These are phyloP conservation scores for Pollenia amentaria DNA, from an alignment of 2,888 invertebrate species.

Conservation along the genomic window DNA sequence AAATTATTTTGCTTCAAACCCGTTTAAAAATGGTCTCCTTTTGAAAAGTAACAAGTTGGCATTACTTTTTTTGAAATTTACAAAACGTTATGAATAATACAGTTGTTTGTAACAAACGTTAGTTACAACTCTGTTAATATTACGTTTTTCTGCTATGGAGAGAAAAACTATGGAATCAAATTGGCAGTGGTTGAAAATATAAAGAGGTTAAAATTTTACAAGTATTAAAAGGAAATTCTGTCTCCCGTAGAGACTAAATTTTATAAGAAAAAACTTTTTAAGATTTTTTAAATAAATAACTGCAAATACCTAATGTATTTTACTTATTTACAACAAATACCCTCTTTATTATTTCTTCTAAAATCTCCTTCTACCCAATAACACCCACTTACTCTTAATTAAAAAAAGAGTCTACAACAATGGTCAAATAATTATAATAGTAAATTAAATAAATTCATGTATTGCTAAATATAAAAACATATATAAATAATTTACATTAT, in stretches of 20 bases:
- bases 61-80: background rate
- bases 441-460: constrained; percentile 6
- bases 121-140: background rate
- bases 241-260: no score
- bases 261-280: no score
- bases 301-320: no score
- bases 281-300: no score
- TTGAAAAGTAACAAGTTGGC: background rate
- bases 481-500: constrained; percentile 7
- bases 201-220: no score
- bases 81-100: background rate
- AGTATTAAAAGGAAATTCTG: no score
- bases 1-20: no score
- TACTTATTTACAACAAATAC: no score
- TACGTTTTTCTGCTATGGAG: background rate
- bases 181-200: background rate
- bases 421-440: background rate
- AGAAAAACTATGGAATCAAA: background rate
- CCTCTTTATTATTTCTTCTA: no score
- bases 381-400: background rate
- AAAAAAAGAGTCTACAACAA: background rate
- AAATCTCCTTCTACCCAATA: no score
- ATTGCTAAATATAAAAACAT: constrained; percentile 2
- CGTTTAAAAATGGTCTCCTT: no score
- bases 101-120: background rate